These are phyloP conservation scores for Spatulosminthurus flaviceps DNA, from an alignment of 2,888 invertebrate genomes.

Conservation along the genomic window DNA sequence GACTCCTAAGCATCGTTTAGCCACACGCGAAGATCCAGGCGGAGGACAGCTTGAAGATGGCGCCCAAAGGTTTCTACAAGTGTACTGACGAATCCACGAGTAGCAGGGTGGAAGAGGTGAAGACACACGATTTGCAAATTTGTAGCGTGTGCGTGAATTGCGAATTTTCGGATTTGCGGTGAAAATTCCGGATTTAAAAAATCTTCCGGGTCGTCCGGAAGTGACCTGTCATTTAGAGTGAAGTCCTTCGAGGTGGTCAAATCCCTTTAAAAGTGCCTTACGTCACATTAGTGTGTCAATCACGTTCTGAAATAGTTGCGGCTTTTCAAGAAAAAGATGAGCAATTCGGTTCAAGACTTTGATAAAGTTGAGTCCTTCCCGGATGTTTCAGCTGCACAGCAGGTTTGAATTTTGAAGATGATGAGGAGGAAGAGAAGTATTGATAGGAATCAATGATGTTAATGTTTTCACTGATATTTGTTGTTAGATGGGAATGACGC, in stretches of 20 bases:
- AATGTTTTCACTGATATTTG: neutral
- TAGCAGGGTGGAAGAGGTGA: constrained; percentile 26
- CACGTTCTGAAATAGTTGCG: constrained; percentile 31
- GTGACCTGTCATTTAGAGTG: constrained; percentile 34
- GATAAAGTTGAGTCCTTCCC: constrained; percentile 35
- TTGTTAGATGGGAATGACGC: constrained; percentile 33
- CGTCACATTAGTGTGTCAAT: constrained; percentile 35
- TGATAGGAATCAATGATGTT: neutral
- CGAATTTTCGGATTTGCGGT: constrained; percentile 33
- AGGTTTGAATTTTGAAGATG: constrained; percentile 29
- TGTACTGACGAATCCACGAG: constrained; percentile 17
- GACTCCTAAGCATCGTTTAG: no score
- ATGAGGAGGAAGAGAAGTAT: neutral
- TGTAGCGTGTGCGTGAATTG: constrained; percentile 38
- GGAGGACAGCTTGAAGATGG: constrained; percentile 7
- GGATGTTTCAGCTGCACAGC: constrained; percentile 39
- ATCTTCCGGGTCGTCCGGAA: constrained; percentile 45
- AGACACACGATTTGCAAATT: constrained; percentile 37
- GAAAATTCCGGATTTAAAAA: constrained; percentile 35
- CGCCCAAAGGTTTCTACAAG: constrained; percentile 23
- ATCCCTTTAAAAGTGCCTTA: constrained; percentile 45
- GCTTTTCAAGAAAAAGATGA: constrained; percentile 42
- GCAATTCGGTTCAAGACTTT: constrained; percentile 35
- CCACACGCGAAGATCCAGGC: no score
- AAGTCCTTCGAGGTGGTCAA: constrained; percentile 12